phyloP scores from a whole-genome alignment of 2,888 invertebrate species.

The Epirrhoe tristata region DNA sequence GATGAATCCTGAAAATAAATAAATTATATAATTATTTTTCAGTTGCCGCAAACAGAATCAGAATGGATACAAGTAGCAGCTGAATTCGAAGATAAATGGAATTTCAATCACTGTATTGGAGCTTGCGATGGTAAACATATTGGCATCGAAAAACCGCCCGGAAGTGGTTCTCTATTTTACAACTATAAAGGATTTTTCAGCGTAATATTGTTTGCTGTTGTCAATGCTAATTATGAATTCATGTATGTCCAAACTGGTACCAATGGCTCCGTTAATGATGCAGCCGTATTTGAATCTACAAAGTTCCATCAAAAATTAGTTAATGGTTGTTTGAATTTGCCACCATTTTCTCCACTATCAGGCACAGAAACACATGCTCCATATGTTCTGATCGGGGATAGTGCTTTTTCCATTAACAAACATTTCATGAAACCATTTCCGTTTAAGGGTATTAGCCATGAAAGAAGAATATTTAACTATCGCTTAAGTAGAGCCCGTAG shows the following conservation, averaged over 20 bases:
- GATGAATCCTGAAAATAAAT: background rate
- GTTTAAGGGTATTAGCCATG: slow-evolving; percentile 1
- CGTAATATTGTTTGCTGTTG: slow-evolving; percentile 25
- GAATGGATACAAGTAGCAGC: background rate
- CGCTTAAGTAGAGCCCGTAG: slow-evolving; percentile 5
- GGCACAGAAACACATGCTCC: slow-evolving; percentile 10
- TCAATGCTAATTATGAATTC: slow-evolving; percentile 7
- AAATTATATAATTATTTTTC: background rate
- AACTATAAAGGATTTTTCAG: slow-evolving; percentile 32
- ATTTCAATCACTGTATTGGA: slow-evolving; percentile 33
- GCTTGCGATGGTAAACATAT: slow-evolving; percentile 32
- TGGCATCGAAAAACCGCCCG: slow-evolving; percentile 31
- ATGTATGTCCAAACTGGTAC: slow-evolving; percentile 11
- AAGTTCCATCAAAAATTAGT: slow-evolving; percentile 2
- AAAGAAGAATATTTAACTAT: slow-evolving; percentile 9
- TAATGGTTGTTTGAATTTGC: slow-evolving; percentile 4
- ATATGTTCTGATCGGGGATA: slow-evolving; percentile 38
- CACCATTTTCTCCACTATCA: slow-evolving; percentile 2
- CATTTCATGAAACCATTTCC: slow-evolving; percentile 37
- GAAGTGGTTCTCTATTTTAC: slow-evolving; percentile 29
- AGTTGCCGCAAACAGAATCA: background rate
- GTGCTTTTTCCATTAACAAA: slow-evolving; percentile 32
- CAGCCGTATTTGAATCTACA: background rate
- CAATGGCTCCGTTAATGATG: slow-evolving; percentile 1
- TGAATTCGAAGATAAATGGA: slow-evolving; percentile 4